Evolutionary conservation across 1,140 invertebrate species (phyloP).

Genomic region (Acromyrmex echinatior): DNA sequence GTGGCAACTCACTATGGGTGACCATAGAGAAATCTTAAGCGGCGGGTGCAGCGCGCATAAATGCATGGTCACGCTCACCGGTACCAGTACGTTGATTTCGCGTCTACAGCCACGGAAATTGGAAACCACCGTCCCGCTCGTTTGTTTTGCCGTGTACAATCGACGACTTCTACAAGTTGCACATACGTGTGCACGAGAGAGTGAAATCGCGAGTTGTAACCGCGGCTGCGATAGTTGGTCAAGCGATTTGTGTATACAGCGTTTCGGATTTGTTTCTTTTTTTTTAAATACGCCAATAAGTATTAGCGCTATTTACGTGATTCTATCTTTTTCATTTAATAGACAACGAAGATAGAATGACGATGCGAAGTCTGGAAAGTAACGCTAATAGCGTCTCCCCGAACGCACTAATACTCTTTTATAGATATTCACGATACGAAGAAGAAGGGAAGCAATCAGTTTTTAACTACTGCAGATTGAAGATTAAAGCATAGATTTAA

Average conservation of each 20-base stretch:
- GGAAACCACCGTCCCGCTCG: constrained; percentile 71
- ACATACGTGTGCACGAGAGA: not conserved
- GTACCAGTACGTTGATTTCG: constrained; percentile 71
- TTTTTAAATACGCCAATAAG: not conserved
- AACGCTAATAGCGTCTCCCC: too few species aligned
- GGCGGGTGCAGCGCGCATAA: constrained; percentile 29
- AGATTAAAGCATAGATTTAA: not conserved
- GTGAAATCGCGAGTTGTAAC: constrained; percentile 41
- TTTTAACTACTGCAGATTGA: not conserved
- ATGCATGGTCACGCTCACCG: constrained; percentile 44
- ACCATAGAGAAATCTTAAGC: constrained; percentile 41
- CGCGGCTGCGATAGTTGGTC: constrained; percentile 1
- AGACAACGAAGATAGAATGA: too few species aligned
- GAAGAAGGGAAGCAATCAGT: not conserved
- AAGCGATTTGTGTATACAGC: not conserved
- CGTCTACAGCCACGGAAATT: constrained; percentile 77
- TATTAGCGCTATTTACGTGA: too few species aligned
- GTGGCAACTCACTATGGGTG: constrained; percentile 6
- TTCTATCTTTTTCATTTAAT: too few species aligned
- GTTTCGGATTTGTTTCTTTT: not conserved
- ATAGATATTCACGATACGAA: not conserved
- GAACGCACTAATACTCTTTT: not conserved
- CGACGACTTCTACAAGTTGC: constrained; percentile 14
- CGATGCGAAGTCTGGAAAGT: too few species aligned
- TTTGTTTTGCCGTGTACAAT: constrained; percentile 67